phyloP scores from a whole-genome alignment of 2,797 vertebrate species.

The Spatula versicolor region DNA sequence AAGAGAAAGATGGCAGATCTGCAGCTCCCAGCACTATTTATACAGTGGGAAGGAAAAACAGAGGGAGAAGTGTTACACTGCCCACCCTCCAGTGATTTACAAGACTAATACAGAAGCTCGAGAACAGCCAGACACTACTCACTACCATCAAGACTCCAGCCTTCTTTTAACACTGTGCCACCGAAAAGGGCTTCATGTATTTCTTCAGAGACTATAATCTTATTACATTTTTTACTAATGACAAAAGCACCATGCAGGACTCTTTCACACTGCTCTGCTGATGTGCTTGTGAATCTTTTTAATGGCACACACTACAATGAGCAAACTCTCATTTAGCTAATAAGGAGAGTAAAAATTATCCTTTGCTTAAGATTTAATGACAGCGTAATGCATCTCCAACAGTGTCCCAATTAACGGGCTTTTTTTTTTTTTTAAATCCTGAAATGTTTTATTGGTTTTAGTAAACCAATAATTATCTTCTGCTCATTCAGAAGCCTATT shows the following conservation, averaged over 20 bases:
- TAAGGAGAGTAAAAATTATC: background rate
- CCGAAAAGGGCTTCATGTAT: background rate
- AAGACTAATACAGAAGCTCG: background rate
- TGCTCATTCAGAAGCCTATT: background rate
- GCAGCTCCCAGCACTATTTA: background rate
- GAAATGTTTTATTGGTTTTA: slow-evolving; percentile 1
- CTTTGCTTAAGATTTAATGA: background rate
- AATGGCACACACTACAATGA: background rate
- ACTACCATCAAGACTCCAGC: background rate
- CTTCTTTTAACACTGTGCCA: background rate
- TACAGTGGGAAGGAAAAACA: no score
- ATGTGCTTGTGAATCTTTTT: background rate
- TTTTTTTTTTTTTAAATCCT: background rate
- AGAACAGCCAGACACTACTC: background rate
- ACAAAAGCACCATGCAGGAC: background rate
- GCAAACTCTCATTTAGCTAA: background rate
- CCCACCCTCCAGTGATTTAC: background rate
- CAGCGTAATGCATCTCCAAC: background rate
- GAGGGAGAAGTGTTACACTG: background rate
- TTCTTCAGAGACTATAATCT: background rate
- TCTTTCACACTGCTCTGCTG: background rate
- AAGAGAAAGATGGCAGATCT: background rate
- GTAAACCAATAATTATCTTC: background rate
- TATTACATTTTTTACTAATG: background rate
- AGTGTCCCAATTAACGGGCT: background rate